Conservation (phyloP, 2,888 invertebrate species). For the Micoletzkya japonica region DNA sequence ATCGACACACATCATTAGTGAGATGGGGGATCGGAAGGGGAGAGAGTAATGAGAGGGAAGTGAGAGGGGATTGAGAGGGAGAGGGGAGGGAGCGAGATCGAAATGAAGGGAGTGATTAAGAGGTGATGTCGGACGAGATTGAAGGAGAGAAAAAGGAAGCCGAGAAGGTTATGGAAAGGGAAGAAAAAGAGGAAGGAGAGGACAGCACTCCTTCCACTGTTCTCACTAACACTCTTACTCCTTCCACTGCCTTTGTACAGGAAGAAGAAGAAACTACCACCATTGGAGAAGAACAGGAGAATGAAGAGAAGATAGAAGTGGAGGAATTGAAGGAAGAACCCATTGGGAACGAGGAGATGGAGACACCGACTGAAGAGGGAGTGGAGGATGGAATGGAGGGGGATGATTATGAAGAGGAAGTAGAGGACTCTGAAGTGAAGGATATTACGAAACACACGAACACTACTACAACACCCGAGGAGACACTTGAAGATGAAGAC, state of each 20-base stretch:
- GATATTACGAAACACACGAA: not conserved
- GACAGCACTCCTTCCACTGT: no score
- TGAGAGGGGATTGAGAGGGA: no score
- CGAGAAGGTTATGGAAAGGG: not conserved
- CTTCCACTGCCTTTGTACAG: no score
- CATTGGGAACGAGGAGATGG: no score
- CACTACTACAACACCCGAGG: not conserved
- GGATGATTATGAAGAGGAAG: constrained; percentile 1
- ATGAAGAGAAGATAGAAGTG: not conserved
- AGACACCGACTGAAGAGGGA: no score
- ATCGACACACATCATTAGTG: no score
- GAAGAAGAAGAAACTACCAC: no score
- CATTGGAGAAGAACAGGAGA: no score
- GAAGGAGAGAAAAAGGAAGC: constrained; percentile 2
- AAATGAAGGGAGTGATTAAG: not conserved
- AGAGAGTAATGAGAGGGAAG: constrained; percentile 9
- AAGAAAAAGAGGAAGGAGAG: not conserved
- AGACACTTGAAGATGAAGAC: not conserved
- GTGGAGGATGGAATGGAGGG: no score
- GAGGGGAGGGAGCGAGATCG: not conserved
- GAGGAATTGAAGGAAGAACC: not conserved
- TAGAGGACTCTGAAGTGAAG: no score
- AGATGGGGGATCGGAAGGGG: no score
- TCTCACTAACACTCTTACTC: no score
- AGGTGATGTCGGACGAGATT: constrained; percentile 16